Evolutionary conservation across 2,113 vertebrate species (phyloP).

Genomic region (Tauraco erythrolophus): DNA sequence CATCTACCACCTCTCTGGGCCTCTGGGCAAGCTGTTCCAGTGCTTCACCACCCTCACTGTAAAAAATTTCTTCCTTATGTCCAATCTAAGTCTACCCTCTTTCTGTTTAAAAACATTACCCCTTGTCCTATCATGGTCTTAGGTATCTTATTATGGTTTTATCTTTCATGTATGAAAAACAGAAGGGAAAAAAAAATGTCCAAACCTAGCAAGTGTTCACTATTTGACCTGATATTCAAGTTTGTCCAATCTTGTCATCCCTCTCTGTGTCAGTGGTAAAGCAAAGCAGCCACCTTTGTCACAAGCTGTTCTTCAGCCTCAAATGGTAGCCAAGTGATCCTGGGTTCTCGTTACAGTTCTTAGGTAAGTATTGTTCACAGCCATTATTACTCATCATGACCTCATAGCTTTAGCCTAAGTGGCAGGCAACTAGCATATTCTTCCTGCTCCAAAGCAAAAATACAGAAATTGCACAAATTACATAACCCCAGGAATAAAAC

Average conservation of each 20-base stretch:
- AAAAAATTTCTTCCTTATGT: background rate
- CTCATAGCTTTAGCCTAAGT: background rate
- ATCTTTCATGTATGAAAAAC: background rate
- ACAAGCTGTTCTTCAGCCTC: background rate
- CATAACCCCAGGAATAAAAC: background rate
- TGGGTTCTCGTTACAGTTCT: background rate
- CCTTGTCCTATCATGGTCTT: background rate
- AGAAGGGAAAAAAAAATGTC: rapidly evolving
- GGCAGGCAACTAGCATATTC: background rate
- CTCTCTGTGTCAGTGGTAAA: background rate
- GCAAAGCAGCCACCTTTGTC: background rate
- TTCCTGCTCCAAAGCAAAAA: background rate
- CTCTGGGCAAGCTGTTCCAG: background rate
- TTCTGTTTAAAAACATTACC: background rate
- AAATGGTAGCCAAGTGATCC: background rate
- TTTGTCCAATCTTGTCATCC: background rate
- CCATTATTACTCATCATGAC: background rate
- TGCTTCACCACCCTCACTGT: rapidly evolving
- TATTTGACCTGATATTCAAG: background rate
- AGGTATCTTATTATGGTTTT: background rate
- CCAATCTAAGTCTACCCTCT: background rate
- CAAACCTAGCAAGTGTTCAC: background rate
- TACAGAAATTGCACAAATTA: background rate
- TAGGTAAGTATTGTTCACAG: background rate
- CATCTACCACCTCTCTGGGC: background rate